Percentiles rank a stretch among this genome's conserved stretches.
These are phyloP conservation scores for Amphimedon queenslandica DNA, from an alignment of 37 sponge, comb jelly and placozoan genomes.

Conservation along the genomic window DNA sequence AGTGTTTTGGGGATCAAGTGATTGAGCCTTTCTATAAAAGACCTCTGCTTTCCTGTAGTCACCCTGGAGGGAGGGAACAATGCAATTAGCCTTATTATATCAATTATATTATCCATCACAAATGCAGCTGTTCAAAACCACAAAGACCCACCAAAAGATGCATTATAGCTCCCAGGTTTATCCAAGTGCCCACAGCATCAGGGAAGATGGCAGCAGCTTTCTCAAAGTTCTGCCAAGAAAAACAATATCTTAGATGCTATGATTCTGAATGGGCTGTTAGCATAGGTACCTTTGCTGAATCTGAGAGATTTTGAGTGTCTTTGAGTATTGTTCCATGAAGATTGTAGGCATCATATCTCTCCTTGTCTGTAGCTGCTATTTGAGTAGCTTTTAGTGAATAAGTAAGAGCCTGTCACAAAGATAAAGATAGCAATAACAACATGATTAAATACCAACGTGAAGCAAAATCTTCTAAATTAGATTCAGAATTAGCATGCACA, in stretches of 20 bases:
- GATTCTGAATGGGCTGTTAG: not conserved
- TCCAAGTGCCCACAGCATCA: not conserved
- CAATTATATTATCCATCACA: not conserved
- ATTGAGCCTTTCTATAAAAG: not conserved
- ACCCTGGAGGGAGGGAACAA: not conserved
- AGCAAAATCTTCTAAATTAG: too few relatives aligned
- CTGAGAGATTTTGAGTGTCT: slow-evolving; percentile 13
- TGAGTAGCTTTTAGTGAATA: slow-evolving; percentile 16
- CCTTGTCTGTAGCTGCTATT: not conserved
- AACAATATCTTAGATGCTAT: not conserved
- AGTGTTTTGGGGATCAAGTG: not conserved
- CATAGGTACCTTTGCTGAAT: slow-evolving; percentile 22
- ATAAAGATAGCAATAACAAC: too few relatives aligned
- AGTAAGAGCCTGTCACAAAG: slow-evolving; percentile 8
- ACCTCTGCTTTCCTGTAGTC: not conserved
- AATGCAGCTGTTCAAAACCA: too few relatives aligned
- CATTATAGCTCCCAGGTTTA: slow-evolving; percentile 29
- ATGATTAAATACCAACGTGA: too few relatives aligned
- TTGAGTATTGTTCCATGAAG: slow-evolving; percentile 19
- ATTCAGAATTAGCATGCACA: too few relatives aligned
- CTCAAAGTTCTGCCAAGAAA: slow-evolving; percentile 7
- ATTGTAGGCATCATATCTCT: slow-evolving; percentile 6
- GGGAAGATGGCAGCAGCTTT: slow-evolving; percentile 8
- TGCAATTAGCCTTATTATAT: too few relatives aligned
- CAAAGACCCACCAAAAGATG: slow-evolving; percentile 22